Percentiles rank a stretch among this genome's conserved stretches.
Evolutionary conservation across 1,140 invertebrate genomes (phyloP).

Genomic region (Bursaphelenchus mucronatus): DNA sequence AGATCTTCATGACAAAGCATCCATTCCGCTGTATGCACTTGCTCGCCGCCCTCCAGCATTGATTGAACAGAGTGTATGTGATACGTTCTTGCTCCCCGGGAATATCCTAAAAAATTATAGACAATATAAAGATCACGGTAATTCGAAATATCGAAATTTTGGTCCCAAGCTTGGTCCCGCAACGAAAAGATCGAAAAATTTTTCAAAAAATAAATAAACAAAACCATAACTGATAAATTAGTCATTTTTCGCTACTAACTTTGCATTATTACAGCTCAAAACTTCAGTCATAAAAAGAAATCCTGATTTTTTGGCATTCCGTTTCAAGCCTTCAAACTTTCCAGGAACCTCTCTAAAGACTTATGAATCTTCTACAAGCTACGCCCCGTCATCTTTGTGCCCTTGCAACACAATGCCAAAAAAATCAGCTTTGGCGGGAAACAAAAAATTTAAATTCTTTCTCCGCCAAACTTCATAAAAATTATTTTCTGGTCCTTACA

Average conservation of each 20-base stretch:
- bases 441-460: neutral
- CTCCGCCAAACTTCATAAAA: neutral
- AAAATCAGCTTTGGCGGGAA: neutral
- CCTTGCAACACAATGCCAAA: constrained; percentile 2
- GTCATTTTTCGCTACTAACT: too few species aligned
- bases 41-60: constrained; percentile 16
- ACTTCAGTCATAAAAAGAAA: neutral
- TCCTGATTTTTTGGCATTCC: constrained; percentile 1
- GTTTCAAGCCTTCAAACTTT: neutral
- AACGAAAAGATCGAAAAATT: too few species aligned
- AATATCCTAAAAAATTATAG: constrained; percentile 27
- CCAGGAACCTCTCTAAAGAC: neutral
- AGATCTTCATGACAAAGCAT: constrained; percentile 44
- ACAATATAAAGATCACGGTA: neutral
- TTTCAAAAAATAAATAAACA: too few species aligned
- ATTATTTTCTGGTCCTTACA: constrained; percentile 26
- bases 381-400: constrained; percentile 9
- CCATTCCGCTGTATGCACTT: constrained; percentile 30
- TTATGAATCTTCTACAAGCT: neutral
- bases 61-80: constrained; percentile 12
- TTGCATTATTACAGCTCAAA: too few species aligned
- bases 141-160: neutral
- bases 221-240: too few species aligned
- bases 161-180: too few species aligned
- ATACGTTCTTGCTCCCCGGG: constrained; percentile 26